Percentiles rank a stretch among this genome's conserved stretches.
phyloP scores from a whole-genome alignment of 2,113 vertebrate genomes.

The Tetrax tetrax region DNA sequence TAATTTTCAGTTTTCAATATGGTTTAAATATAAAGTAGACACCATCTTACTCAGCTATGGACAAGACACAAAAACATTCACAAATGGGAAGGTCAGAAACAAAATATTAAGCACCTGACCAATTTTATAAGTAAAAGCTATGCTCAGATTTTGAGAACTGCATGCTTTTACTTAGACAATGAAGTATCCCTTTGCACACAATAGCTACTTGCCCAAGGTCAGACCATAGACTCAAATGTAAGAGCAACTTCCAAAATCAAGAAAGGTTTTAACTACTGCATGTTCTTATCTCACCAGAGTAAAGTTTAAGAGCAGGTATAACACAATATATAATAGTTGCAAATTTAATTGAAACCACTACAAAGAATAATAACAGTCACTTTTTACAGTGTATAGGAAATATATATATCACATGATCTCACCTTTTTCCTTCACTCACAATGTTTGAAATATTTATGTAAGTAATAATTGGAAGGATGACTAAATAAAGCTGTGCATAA shows the following conservation, averaged over 20 bases:
- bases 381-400: background rate
- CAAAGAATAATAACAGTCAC: background rate
- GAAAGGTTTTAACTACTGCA: background rate
- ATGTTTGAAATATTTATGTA: slow-evolving; percentile 23
- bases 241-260: background rate
- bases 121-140: background rate
- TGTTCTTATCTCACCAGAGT: background rate
- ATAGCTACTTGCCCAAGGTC: background rate
- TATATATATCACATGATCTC: background rate
- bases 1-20: background rate
- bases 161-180: background rate
- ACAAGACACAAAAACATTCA: background rate
- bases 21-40: background rate
- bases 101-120: background rate
- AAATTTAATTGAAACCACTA: background rate
- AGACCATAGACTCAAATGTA: background rate
- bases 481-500: background rate
- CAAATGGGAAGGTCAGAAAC: background rate
- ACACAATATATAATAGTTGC: background rate
- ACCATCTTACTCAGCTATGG: background rate
- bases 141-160: background rate
- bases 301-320: background rate
- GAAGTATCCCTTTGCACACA: background rate
- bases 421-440: background rate
- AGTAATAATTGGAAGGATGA: slow-evolving; percentile 10